A percentile compares a stretch with the other conserved stretches of the same genome.
These are phyloP conservation scores for Gobio occitaniae DNA, from an alignment of 2,797 vertebrate genomes.

Conservation along the genomic window DNA sequence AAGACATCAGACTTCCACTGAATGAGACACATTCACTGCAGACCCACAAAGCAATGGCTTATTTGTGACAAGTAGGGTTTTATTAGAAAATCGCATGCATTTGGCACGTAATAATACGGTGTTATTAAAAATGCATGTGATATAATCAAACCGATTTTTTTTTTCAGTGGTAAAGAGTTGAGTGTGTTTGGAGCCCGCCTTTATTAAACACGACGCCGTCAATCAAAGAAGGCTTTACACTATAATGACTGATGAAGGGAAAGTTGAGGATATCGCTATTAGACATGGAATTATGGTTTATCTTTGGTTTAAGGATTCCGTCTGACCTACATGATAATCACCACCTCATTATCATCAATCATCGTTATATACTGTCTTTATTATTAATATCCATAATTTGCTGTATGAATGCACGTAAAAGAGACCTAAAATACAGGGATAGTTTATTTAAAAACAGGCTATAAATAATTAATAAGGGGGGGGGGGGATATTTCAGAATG, in stretches of 20 bases:
- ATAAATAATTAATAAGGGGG: not conserved
- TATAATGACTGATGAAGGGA: not conserved
- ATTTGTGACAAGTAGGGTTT: not conserved
- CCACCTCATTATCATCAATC: slow-evolving; percentile 22
- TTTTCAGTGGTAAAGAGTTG: not conserved
- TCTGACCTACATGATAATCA: slow-evolving; percentile 44
- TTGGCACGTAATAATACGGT: not conserved
- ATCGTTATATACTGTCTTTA: not conserved
- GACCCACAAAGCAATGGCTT: not conserved
- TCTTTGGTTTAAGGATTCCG: not conserved
- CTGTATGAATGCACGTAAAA: not conserved
- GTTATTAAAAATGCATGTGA: not conserved
- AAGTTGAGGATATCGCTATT: slow-evolving; percentile 13
- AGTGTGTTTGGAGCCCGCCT: not conserved
- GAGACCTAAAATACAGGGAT: not conserved
- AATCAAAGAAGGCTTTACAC: not conserved
- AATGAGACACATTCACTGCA: not conserved
- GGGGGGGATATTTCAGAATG: not conserved
- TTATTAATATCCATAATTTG: slow-evolving; percentile 25
- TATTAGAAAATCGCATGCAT: not conserved
- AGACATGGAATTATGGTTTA: not conserved
- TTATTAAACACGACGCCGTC: not conserved
- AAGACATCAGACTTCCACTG: not conserved
- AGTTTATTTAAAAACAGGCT: not conserved
- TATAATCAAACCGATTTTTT: not conserved